A percentile compares a stretch with the other conserved stretches of the same genome.
phyloP scores from a whole-genome alignment of 2,888 invertebrate genomes.

The Cantharis rufa region DNA sequence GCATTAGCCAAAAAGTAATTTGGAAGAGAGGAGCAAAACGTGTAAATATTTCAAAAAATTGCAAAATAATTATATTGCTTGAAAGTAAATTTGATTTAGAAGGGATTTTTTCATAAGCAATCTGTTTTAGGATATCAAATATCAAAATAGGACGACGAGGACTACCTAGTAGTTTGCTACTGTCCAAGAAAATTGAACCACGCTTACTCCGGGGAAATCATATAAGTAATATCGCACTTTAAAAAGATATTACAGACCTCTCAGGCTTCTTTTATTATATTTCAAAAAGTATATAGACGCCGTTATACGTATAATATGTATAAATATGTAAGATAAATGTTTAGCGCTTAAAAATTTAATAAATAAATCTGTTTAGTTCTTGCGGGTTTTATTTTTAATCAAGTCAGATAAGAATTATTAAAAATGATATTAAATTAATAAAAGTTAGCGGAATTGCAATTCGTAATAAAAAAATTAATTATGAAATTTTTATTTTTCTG shows the following conservation, averaged over 20 bases:
- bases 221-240: conserved; percentile 31
- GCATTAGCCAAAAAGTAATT: neutral
- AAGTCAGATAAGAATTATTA: neutral
- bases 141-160: conserved; percentile 28
- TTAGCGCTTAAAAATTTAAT: neutral
- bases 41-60: neutral
- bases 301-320: neutral
- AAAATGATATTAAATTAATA: neutral
- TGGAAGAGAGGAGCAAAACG: neutral
- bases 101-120: conserved; percentile 11
- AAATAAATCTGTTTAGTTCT: neutral
- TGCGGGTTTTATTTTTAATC: neutral
- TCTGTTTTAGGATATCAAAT: conserved; percentile 28
- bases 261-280: conserved; percentile 19
- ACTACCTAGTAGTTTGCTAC: conserved; percentile 20
- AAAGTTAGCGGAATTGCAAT: neutral
- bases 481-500: conserved; percentile 23
- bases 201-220: conserved; percentile 29
- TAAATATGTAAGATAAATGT: neutral
- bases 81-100: neutral
- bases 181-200: conserved; percentile 31
- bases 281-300: neutral
- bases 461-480: conserved; percentile 21
- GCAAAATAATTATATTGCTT: neutral
- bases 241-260: conserved; percentile 25